Evolutionary conservation across 2,113 vertebrate genomes (phyloP).

Genomic region (Nipponia nippon): DNA sequence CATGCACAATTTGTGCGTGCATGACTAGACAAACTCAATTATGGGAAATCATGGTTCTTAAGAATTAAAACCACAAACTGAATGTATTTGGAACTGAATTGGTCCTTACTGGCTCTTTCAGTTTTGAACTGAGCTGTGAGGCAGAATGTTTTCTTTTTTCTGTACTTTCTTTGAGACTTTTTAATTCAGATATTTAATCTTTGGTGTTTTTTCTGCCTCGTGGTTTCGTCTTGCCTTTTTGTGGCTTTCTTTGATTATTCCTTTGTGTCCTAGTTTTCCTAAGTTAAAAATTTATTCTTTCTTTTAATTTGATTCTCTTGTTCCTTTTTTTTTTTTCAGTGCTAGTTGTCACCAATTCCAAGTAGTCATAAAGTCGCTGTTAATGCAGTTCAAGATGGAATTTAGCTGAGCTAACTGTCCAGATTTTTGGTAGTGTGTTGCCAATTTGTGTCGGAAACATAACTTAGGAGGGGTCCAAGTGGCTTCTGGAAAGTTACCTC

Average conservation of each 20-base stretch:
- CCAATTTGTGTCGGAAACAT: neutral
- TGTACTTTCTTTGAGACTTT: neutral
- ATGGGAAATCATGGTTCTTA: neutral
- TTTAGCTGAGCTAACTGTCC: neutral
- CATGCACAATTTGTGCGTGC: neutral
- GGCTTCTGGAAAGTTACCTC: neutral
- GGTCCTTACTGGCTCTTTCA: neutral
- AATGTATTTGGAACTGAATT: neutral
- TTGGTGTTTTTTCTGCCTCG: neutral
- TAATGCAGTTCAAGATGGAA: neutral
- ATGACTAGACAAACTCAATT: neutral
- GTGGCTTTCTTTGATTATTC: slow-evolving; percentile 34
- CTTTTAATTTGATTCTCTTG: neutral
- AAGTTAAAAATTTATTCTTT: neutral
- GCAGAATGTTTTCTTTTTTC: neutral
- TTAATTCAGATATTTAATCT: neutral
- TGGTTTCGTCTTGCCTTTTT: neutral
- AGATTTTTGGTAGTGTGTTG: neutral
- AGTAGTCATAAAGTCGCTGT: neutral
- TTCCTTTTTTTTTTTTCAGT: neutral
- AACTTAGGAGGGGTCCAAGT: neutral
- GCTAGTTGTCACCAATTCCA: neutral
- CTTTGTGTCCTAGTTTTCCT: slow-evolving; percentile 13
- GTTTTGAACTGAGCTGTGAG: neutral
- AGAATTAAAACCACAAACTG: neutral